These are phyloP conservation scores for Aphelinus certus DNA, from an alignment of 1,140 invertebrate genomes.

Conservation along the genomic window DNA sequence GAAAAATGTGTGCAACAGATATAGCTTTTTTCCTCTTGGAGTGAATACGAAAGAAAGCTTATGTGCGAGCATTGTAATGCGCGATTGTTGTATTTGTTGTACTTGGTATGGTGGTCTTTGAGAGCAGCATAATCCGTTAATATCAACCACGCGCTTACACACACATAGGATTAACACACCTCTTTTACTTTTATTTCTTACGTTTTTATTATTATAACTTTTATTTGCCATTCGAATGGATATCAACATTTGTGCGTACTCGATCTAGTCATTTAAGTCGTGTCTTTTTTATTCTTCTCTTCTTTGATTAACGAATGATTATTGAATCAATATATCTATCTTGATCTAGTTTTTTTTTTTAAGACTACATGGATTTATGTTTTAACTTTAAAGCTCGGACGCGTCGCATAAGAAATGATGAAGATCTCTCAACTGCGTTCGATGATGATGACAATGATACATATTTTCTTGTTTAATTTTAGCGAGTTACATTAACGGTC, in stretches of 20 bases:
- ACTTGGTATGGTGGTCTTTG: conserved; percentile 58
- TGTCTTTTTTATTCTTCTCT: conserved; percentile 34
- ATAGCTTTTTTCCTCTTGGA: not conserved
- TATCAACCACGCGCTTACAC: conserved; percentile 45
- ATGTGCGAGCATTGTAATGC: conserved; percentile 31
- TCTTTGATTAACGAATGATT: conserved; percentile 30
- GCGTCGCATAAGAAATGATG: conserved; percentile 22
- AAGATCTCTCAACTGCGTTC: conserved; percentile 33
- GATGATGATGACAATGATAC: conserved; percentile 29
- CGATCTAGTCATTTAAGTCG: conserved; percentile 52
- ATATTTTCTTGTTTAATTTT: conserved; percentile 34
- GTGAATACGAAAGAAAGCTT: no score
- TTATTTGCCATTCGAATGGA: conserved; percentile 40
- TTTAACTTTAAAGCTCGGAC: conserved; percentile 31
- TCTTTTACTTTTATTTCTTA: conserved; percentile 42
- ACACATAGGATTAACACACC: conserved; percentile 32
- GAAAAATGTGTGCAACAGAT: conserved; percentile 11
- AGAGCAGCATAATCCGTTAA: conserved; percentile 63
- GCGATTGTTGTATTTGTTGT: conserved; percentile 60
- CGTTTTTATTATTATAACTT: conserved; percentile 32
- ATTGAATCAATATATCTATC: conserved; percentile 26
- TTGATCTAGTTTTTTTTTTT: conserved; percentile 31
- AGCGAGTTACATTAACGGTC: conserved; percentile 58
- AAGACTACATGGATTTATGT: conserved; percentile 33
- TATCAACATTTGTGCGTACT: conserved; percentile 43